Conservation (phyloP, 92 coral and sea anemone genomes). For the Phenganax subtilis region DNA sequence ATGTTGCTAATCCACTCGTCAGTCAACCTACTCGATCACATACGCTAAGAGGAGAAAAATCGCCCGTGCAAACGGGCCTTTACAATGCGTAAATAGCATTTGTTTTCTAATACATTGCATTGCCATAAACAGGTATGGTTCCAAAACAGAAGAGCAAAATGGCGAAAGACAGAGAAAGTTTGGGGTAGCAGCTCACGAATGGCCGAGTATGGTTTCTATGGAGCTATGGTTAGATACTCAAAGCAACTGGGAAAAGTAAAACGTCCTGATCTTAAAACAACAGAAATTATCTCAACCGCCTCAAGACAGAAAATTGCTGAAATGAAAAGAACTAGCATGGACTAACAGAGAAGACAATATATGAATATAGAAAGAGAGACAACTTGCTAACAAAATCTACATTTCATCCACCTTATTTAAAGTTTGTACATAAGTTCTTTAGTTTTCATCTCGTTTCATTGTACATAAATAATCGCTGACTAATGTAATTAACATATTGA, state of each 20-base stretch:
- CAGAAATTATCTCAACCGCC: not conserved
- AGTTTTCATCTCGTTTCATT: not conserved
- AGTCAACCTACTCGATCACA: too few relatives aligned
- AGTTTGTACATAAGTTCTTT: too few relatives aligned
- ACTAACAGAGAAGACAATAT: not conserved
- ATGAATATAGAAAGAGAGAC: too few relatives aligned
- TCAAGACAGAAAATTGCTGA: not conserved
- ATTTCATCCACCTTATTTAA: not conserved
- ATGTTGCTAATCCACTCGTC: too few relatives aligned
- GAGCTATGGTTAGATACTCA: constrained; percentile 98
- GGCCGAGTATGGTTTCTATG: constrained; percentile 98
- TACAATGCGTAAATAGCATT: too few relatives aligned
- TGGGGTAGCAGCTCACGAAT: constrained; percentile 98
- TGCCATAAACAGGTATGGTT: constrained; percentile 76
- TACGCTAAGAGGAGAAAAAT: too few relatives aligned
- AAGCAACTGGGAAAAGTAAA: constrained; percentile 34
- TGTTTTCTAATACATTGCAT: not conserved
- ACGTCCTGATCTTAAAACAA: constrained; percentile 4
- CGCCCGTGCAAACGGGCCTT: too few relatives aligned
- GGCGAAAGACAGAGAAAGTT: constrained; percentile 96
- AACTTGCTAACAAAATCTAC: not conserved
- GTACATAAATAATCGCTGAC: not conserved
- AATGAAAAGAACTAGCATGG: not conserved
- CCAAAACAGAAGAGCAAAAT: constrained; percentile 96
- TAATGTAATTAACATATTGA: too few relatives aligned